Base-by-base conservation (phyloP, 2,888 invertebrate genomes). In the Bibio marci region DNA sequence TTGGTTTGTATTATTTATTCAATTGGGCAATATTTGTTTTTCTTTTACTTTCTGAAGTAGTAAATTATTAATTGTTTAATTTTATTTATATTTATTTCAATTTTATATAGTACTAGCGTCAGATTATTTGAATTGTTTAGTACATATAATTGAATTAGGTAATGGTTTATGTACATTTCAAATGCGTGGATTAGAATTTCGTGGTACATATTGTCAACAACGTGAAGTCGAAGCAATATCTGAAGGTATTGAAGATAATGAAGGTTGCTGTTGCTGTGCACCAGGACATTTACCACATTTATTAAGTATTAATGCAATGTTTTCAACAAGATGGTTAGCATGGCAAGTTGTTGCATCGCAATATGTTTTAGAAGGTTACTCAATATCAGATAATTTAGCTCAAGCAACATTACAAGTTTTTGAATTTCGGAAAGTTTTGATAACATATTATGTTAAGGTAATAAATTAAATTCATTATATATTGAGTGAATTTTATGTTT, bases 121-220 rank as follows among this genome's bases (percentile, higher is more conserved):
- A 0, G 97, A 97, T 64, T 95, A 95, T 61, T 70, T 99, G 26
- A 98, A 98, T 65, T 98, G 97, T 54, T 66, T 98, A 43, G 94
- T 98, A 4, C 98, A 99, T 57, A 82, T 98, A 32, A 85, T 98
- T 39, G 98, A 98, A 64, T 67, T 95, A 58, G 98, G 95, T 14
- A 99, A 99, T 55, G 97, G 98, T 0, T 69, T 97, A 42, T 91
- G 97, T 11, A 98, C 97, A 1, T 98, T 98, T 65, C 98, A 98
- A 66, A 74, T 98, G 65, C 70, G 98, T 36, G 98, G 98, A 0
- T 66, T 98, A 11, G 98, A 98, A 64, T 98, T 98, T 64, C 70
- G 95, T 35, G 95, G 98, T 18, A 98, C 98, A 0, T 99, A 99
- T 59, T 98, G 98, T 56, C 98, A 99, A 59, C 98, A 98, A 62